Evolutionary conservation across 2,888 invertebrate genomes (phyloP).

Genomic region (Cerastoderma edule): DNA sequence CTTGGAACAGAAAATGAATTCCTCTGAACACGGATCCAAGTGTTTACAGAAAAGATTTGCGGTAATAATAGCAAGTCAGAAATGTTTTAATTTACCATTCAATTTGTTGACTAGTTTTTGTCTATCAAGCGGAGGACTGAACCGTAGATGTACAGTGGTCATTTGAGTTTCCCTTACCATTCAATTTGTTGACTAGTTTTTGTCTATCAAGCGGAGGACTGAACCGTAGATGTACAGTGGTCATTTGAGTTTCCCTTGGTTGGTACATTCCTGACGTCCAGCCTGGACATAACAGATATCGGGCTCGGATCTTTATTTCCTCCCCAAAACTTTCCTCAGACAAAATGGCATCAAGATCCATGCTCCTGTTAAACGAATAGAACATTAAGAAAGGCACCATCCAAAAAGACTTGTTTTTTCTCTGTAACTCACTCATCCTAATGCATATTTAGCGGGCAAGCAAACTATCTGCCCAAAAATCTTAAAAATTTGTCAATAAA

Average conservation of each 20-base stretch:
- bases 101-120: constrained; percentile 66
- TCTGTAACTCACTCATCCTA: background rate
- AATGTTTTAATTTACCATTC: too few relatives aligned
- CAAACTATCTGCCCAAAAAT: too few relatives aligned
- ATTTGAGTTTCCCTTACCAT: constrained; percentile 64
- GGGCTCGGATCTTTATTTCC: constrained; percentile 67
- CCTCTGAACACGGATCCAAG: too few relatives aligned
- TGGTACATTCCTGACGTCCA: constrained; percentile 66
- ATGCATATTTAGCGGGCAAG: too few relatives aligned
- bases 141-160: constrained; percentile 72
- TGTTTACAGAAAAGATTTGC: too few relatives aligned
- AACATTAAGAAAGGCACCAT: too few relatives aligned
- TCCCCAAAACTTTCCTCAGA: constrained; percentile 76
- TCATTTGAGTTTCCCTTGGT: constrained; percentile 52
- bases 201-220: constrained; percentile 75
- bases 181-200: constrained; percentile 69
- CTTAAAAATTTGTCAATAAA: too few relatives aligned
- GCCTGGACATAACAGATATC: constrained; percentile 75
- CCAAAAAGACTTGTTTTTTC: background rate
- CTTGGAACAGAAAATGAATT: too few relatives aligned
- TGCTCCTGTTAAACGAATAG: constrained; percentile 66
- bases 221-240: constrained; percentile 72
- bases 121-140: constrained; percentile 77
- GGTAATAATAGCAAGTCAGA: too few relatives aligned
- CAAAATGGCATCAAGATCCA: constrained; percentile 80